A percentile compares a stretch with the other conserved stretches of the same genome.
Conservation (phyloP, 2,797 vertebrate species). For the Chaenodraco wilsoni region DNA sequence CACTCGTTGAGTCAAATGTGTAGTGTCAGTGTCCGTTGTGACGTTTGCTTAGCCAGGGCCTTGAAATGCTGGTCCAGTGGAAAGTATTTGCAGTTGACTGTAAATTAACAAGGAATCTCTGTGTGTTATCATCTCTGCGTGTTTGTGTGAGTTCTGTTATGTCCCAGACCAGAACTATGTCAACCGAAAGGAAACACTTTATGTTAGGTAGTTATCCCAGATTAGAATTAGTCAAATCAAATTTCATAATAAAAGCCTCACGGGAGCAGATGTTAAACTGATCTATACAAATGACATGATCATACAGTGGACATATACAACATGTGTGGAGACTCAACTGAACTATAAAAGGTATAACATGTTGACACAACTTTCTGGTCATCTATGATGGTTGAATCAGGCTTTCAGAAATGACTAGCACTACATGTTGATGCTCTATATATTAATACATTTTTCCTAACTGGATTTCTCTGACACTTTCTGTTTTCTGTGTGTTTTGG, state of each 20-base stretch:
- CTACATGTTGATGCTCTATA: neutral
- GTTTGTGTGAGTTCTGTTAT: constrained; percentile 27
- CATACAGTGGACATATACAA: too few relatives aligned
- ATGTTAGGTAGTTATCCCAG: constrained; percentile 10
- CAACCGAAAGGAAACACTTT: constrained; percentile 17
- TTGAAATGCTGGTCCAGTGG: constrained; percentile 36
- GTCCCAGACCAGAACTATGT: constrained; percentile 14
- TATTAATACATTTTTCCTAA: neutral
- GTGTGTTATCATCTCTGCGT: neutral
- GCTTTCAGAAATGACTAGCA: neutral
- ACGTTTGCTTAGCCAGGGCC: constrained; percentile 34
- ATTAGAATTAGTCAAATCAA: neutral
- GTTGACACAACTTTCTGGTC: neutral
- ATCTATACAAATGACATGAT: constrained; percentile 5
- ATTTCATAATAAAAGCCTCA: neutral
- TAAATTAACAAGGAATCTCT: constrained; percentile 27
- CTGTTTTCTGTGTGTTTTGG: neutral
- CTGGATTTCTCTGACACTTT: neutral
- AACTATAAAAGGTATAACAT: neutral
- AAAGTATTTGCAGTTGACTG: constrained; percentile 43
- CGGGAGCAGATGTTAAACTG: constrained; percentile 9
- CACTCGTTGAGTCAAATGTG: constrained; percentile 42
- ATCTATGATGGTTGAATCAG: neutral
- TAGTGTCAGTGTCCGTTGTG: constrained; percentile 36
- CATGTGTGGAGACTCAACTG: too few relatives aligned